phyloP scores from a whole-genome alignment of 1,140 invertebrate genomes.

The Artemia franciscana region DNA sequence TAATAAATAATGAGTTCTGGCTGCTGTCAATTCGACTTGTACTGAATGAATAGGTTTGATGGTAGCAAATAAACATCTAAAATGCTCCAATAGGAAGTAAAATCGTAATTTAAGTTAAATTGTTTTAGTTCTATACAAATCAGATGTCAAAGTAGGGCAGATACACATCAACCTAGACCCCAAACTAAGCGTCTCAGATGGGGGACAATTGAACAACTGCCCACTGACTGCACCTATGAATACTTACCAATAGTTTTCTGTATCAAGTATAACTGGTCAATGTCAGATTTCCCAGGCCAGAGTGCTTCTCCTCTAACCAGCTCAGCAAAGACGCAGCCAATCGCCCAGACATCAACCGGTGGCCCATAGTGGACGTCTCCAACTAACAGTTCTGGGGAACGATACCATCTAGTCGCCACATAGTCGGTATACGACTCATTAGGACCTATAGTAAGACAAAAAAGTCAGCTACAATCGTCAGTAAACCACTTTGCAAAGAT shows the following conservation, averaged over 20 bases:
- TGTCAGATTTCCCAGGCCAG: slow-evolving; percentile 94
- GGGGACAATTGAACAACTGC: not conserved
- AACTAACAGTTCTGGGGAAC: slow-evolving; percentile 83
- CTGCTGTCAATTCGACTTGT: too few species aligned
- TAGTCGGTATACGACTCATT: slow-evolving; percentile 98
- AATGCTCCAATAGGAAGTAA: too few species aligned
- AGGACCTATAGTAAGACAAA: slow-evolving; percentile 26
- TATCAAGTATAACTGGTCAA: slow-evolving; percentile 92
- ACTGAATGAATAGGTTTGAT: too few species aligned
- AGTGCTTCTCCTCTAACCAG: slow-evolving; percentile 79
- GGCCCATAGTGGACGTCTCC: slow-evolving; percentile 93
- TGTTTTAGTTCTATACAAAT: too few species aligned
- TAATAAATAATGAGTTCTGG: too few species aligned
- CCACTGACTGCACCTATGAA: not conserved
- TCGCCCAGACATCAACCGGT: slow-evolving; percentile 92
- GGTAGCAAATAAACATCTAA: too few species aligned
- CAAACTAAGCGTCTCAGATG: not conserved
- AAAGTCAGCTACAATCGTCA: slow-evolving; percentile 7
- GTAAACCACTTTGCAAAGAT: too few species aligned
- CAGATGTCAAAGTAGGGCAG: too few species aligned
- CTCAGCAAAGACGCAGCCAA: slow-evolving; percentile 86
- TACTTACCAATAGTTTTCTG: slow-evolving; percentile 42
- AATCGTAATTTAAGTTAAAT: not conserved
- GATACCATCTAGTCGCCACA: slow-evolving; percentile 95
- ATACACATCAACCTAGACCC: not conserved